These are phyloP conservation scores for Sarcophaga subvicina DNA, from an alignment of 2,888 invertebrate genomes.

Conservation along the genomic window DNA sequence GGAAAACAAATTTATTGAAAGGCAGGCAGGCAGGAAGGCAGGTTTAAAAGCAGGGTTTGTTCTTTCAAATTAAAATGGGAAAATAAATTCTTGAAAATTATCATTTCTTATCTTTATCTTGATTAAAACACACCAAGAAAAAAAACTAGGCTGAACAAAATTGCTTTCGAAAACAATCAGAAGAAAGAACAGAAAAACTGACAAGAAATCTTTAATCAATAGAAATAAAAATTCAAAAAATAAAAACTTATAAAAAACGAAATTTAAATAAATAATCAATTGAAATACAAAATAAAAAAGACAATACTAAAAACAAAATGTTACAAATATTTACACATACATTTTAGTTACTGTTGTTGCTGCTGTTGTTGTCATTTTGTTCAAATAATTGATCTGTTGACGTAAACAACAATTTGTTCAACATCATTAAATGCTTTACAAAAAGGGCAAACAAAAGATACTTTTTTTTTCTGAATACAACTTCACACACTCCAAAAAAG, in stretches of 20 bases:
- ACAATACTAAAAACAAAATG: constrained; percentile 3
- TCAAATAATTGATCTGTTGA: constrained; percentile 64
- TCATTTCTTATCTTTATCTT: constrained; percentile 49
- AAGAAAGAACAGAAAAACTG: not conserved
- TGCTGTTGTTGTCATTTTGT: constrained; percentile 16
- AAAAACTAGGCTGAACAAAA: constrained; percentile 13
- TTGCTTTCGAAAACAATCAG: not conserved
- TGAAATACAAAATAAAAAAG: constrained; percentile 46
- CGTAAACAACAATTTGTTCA: constrained; percentile 53
- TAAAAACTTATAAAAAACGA: constrained; percentile 5
- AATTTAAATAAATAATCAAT: constrained; percentile 63
- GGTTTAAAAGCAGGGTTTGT: no score
- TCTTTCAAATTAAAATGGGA: constrained; percentile 11
- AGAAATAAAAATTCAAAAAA: constrained; percentile 30
- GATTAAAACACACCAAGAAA: constrained; percentile 6
- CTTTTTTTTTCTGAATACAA: not conserved
- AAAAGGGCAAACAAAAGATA: not conserved
- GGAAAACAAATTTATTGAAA: constrained; percentile 26
- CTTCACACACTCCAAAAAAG: not conserved
- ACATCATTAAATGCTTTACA: constrained; percentile 34
- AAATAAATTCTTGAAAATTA: not conserved
- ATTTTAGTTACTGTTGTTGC: not conserved
- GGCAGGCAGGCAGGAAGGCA: no score
- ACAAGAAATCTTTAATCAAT: constrained; percentile 10
- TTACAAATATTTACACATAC: constrained; percentile 57